Percentiles rank a stretch among this genome's conserved stretches.
Conservation (phyloP, 2,888 invertebrate species). For the Lottia gigantea region DNA sequence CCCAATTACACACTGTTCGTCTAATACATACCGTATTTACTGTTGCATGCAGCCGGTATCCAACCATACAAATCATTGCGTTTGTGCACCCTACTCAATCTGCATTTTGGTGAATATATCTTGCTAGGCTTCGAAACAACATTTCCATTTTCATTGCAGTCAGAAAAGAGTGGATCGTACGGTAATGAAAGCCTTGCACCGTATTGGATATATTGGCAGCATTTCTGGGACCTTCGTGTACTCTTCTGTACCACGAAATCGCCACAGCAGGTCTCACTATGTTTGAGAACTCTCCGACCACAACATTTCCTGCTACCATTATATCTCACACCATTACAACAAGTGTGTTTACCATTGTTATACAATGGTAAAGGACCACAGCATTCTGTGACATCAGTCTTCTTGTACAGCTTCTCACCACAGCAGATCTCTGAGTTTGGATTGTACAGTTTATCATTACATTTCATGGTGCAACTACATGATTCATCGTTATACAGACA, state of each 20-base stretch:
- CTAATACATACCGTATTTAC: not conserved
- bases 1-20: no score
- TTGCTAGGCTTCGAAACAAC: no score
- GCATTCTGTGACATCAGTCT: no score
- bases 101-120: not conserved
- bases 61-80: not conserved
- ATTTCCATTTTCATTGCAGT: no score
- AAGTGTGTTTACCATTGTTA: not conserved
- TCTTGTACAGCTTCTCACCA: not conserved
- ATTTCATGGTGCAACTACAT: constrained; percentile 1
- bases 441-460: not conserved
- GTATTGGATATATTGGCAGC: no score
- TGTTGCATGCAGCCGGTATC: not conserved
- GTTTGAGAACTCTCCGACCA: no score
- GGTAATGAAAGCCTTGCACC: no score
- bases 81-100: not conserved
- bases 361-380: not conserved
- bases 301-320: no score
- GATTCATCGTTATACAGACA: not conserved
- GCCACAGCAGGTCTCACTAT: no score
- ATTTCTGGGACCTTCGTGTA: no score
- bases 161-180: no score
- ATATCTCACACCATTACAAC: not conserved
- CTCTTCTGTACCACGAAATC: no score
- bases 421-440: not conserved